These are phyloP conservation scores for Achroia grisella DNA, from an alignment of 1,140 invertebrate species.

Conservation along the genomic window DNA sequence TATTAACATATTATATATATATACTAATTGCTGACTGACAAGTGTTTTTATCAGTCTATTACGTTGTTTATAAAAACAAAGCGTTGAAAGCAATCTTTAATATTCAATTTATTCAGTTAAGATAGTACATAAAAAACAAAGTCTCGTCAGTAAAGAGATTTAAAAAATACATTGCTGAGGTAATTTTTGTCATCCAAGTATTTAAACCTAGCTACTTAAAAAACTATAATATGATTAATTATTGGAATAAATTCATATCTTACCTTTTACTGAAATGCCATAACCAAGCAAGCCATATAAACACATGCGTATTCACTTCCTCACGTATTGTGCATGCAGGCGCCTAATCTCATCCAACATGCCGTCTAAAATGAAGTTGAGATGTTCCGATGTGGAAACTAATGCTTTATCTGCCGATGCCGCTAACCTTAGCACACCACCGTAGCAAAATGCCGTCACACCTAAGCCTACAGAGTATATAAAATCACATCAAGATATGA, in stretches of 20 bases:
- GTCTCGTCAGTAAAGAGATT: no score
- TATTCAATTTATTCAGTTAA: no score
- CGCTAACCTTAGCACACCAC: slow-evolving; percentile 44
- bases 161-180: no score
- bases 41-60: no score
- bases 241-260: no score
- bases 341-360: slow-evolving; percentile 45
- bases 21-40: no score
- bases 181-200: no score
- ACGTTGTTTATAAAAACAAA: no score
- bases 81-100: no score
- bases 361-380: slow-evolving; percentile 43
- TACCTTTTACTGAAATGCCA: slow-evolving; percentile 50
- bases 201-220: no score
- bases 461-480: slow-evolving; percentile 38
- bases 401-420: slow-evolving; percentile 48
- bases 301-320: slow-evolving; percentile 1
- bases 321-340: slow-evolving; percentile 31
- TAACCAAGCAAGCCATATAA: slow-evolving; percentile 1
- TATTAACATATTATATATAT: background rate
- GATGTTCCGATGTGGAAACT: slow-evolving; percentile 35
- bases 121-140: no score
- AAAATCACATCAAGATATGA: slow-evolving; percentile 6
- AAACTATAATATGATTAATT: no score
- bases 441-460: slow-evolving; percentile 55